Conservation (phyloP, 1,140 invertebrate genomes). For the Lethrus apterus region DNA sequence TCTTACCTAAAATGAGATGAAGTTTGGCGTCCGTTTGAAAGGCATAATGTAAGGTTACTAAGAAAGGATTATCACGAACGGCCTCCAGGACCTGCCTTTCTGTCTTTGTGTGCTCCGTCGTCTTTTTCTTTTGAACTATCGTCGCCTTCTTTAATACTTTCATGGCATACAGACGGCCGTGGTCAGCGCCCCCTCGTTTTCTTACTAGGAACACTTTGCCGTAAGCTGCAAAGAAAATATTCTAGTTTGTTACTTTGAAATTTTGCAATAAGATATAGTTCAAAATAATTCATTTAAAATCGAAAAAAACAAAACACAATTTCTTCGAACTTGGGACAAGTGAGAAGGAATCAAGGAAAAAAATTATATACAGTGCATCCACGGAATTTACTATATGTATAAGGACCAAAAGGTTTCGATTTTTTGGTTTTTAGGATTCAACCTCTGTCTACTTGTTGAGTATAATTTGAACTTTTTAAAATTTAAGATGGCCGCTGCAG, state of each 20-base stretch:
- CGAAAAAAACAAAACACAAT: too few relatives aligned
- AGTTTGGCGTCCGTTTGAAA: conserved; percentile 90
- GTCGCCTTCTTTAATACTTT: conserved; percentile 87
- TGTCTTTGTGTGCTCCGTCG: conserved; percentile 87
- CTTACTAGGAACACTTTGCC: conserved; percentile 90
- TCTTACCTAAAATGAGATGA: conserved; percentile 84
- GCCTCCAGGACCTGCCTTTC: conserved; percentile 85
- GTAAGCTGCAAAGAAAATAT: conserved; percentile 68
- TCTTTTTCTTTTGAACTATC: conserved; percentile 88
- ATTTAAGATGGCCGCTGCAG: too few relatives aligned
- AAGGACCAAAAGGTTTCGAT: too few relatives aligned
- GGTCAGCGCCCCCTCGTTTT: conserved; percentile 71
- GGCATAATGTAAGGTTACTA: conserved; percentile 88
- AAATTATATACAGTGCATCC: too few relatives aligned
- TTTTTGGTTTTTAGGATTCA: too few relatives aligned
- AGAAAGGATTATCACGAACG: conserved; percentile 80
- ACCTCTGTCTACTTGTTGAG: too few relatives aligned
- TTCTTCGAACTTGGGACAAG: too few relatives aligned
- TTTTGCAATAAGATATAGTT: too few relatives aligned
- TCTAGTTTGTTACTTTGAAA: neutral
- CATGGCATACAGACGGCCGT: conserved; percentile 85
- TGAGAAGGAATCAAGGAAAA: too few relatives aligned
- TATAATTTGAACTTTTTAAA: too few relatives aligned
- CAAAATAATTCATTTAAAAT: too few relatives aligned
- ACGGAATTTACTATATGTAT: too few relatives aligned